Evolutionary conservation across 2,113 vertebrate species (phyloP).

Genomic region (Xiphophorus hellerii): DNA sequence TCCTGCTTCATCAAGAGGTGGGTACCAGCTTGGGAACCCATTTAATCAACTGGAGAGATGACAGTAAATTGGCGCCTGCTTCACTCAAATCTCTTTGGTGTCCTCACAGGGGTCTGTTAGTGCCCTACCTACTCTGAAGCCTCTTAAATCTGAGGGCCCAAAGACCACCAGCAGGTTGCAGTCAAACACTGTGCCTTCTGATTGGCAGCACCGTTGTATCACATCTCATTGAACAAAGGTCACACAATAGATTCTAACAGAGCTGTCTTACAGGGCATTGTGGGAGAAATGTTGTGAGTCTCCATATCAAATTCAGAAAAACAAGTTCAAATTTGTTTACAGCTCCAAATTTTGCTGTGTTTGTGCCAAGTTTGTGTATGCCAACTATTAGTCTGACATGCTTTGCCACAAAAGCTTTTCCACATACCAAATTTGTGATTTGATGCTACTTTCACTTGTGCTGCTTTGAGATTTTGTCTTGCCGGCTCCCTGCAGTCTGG

Average conservation of each 20-base stretch:
- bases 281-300: constrained; percentile 7
- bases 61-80: constrained; percentile 69
- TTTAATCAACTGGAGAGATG: constrained; percentile 76
- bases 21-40: constrained; percentile 49
- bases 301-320: not conserved
- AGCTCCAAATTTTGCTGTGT: not conserved
- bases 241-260: constrained; percentile 45
- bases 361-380: constrained; percentile 13
- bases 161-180: constrained; percentile 60
- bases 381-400: not conserved
- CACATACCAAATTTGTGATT: constrained; percentile 31
- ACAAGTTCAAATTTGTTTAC: constrained; percentile 6
- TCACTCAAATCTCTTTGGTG: constrained; percentile 54
- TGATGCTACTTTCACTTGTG: constrained; percentile 14
- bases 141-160: constrained; percentile 31
- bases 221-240: constrained; percentile 39
- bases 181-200: constrained; percentile 50
- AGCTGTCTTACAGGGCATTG: constrained; percentile 47
- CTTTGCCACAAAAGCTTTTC: constrained; percentile 12
- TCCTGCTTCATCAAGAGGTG: constrained; percentile 56
- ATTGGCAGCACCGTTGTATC: constrained; percentile 70
- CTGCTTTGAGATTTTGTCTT: constrained; percentile 15
- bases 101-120: constrained; percentile 31
- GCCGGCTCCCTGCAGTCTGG: constrained; percentile 35
- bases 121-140: constrained; percentile 19